These are phyloP conservation scores for Nematopogon swammerdamellus DNA, from an alignment of 2,888 invertebrate genomes.

Conservation along the genomic window DNA sequence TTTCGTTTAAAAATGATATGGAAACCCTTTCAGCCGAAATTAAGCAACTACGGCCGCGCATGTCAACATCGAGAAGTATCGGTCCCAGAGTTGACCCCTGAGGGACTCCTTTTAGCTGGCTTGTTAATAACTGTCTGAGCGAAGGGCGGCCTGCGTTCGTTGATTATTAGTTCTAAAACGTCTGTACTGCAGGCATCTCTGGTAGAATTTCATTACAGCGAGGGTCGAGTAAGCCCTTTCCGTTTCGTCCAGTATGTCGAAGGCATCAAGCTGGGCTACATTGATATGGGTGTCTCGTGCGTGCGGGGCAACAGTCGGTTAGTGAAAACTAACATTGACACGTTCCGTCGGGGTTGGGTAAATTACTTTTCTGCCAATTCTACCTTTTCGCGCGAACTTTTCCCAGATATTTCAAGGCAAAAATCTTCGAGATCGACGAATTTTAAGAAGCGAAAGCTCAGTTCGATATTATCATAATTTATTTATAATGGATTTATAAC, in stretches of 20 bases:
- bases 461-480: too few species aligned
- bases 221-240: background rate
- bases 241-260: background rate
- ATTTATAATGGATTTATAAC: too few species aligned
- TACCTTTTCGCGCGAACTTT: background rate
- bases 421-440: too few species aligned
- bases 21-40: too few species aligned
- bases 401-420: too few species aligned
- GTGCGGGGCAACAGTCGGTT: background rate
- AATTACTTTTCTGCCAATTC: background rate
- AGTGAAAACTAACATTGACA: background rate
- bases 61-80: background rate
- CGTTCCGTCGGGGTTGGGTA: background rate
- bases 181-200: background rate
- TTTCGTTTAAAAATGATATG: too few species aligned
- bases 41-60: too few species aligned
- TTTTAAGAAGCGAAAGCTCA: too few species aligned
- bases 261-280: background rate
- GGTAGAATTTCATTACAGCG: background rate
- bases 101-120: background rate
- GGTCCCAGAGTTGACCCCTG: background rate
- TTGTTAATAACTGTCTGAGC: background rate
- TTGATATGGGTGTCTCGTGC: background rate
- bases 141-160: background rate
- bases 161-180: background rate